These are phyloP conservation scores for Holotrichia oblita DNA, from an alignment of 1,140 invertebrate genomes.

Conservation along the genomic window DNA sequence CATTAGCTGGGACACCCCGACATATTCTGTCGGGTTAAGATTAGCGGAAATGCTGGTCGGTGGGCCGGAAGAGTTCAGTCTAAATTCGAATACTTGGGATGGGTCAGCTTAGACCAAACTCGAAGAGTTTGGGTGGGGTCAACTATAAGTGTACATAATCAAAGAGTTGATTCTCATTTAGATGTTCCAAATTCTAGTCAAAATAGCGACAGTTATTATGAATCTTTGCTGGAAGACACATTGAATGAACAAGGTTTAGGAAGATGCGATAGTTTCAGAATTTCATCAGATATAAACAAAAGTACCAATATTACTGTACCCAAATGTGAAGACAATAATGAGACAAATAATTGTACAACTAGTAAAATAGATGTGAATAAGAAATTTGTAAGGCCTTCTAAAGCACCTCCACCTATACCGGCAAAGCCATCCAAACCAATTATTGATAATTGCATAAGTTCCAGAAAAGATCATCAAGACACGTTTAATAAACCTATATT, in stretches of 20 bases:
- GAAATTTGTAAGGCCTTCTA: slow-evolving; percentile 51
- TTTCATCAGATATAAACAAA: slow-evolving; percentile 32
- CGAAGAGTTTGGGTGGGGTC: too few species aligned
- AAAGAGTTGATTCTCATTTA: neutral
- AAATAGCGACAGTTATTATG: slow-evolving; percentile 58
- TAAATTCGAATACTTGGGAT: too few species aligned
- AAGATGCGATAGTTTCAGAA: slow-evolving; percentile 55
- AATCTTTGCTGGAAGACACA: slow-evolving; percentile 56
- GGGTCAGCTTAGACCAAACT: too few species aligned
- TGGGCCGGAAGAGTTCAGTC: too few species aligned
- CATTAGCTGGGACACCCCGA: too few species aligned
- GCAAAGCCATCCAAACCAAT: slow-evolving; percentile 52
- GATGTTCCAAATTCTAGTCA: slow-evolving; percentile 52
- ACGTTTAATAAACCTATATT: neutral
- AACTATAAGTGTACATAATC: slow-evolving; percentile 29
- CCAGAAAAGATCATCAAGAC: neutral
- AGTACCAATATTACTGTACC: neutral
- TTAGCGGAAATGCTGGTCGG: too few species aligned
- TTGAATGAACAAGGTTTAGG: slow-evolving; percentile 51
- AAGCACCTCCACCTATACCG: slow-evolving; percentile 59
- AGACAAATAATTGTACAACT: neutral
- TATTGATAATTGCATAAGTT: neutral
- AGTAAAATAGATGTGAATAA: slow-evolving; percentile 36
- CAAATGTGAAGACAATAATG: neutral
- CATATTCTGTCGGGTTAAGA: too few species aligned